Evolutionary conservation across 2,113 vertebrate species (phyloP).

Genomic region (Dromaius novaehollandiae): DNA sequence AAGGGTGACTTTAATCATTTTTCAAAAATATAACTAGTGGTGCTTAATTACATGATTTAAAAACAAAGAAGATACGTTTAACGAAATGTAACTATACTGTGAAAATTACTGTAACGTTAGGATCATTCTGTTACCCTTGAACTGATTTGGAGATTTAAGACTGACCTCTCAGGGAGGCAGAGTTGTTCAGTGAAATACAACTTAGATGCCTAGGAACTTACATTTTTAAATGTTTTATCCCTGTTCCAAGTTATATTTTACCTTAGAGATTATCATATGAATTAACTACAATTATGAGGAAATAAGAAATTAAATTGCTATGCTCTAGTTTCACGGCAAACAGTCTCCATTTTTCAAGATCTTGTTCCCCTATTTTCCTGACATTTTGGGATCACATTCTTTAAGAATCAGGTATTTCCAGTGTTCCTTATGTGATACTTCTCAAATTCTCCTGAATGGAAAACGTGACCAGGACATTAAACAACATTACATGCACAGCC

Average conservation of each 20-base stretch:
- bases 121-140: background rate
- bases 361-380: background rate
- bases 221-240: background rate
- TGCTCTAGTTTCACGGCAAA: background rate
- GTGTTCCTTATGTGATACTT: background rate
- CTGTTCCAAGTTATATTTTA: constrained; percentile 9
- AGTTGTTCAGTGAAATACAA: constrained; percentile 13
- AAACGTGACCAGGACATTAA: background rate
- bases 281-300: background rate
- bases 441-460: background rate
- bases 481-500: background rate
- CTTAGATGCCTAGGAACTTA: background rate
- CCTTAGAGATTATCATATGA: background rate
- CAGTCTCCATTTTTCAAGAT: background rate
- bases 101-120: constrained; percentile 34
- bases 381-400: background rate
- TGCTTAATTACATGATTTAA: constrained; percentile 65
- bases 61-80: constrained; percentile 36
- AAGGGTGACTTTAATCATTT: constrained; percentile 66
- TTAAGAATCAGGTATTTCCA: background rate
- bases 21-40: constrained; percentile 63
- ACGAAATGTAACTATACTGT: constrained; percentile 53
- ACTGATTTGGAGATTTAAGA: constrained; percentile 49
- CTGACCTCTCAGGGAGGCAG: constrained; percentile 24
- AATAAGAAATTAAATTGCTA: constrained; percentile 16